phyloP scores from a whole-genome alignment of 1,140 invertebrate species.

The Amphibalanus amphitrite region DNA sequence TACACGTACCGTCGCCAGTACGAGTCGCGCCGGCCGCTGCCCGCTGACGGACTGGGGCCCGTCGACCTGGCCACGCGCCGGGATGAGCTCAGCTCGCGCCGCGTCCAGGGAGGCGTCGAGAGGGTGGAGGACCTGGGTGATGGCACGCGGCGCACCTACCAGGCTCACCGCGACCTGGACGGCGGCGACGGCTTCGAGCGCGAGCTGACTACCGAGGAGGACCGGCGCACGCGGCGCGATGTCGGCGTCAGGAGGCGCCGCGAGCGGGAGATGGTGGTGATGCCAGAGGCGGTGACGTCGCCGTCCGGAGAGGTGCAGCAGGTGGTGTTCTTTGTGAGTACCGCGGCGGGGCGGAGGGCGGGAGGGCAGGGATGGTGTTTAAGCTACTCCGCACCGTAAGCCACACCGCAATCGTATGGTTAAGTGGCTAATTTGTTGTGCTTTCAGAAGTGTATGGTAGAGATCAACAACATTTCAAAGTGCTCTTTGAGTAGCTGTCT shows the following conservation, averaged over 20 bases:
- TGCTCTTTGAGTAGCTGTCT: no score
- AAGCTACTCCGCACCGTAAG: no score
- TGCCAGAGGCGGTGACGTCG: constrained; percentile 39
- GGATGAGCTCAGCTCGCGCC: not conserved
- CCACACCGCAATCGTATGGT: no score
- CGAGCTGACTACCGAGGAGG: not conserved
- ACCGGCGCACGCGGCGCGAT: not conserved
- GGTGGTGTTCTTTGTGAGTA: constrained; percentile 53
- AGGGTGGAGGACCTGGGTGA: not conserved
- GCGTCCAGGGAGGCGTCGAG: not conserved
- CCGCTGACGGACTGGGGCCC: not conserved
- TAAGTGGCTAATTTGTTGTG: no score
- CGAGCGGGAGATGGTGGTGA: constrained; percentile 50
- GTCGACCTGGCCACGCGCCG: not conserved
- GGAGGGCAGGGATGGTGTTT: no score
- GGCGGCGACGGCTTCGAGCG: not conserved
- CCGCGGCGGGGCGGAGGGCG: constrained; percentile 2
- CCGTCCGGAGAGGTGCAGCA: constrained; percentile 19
- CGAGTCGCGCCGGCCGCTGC: not conserved
- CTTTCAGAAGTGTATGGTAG: no score
- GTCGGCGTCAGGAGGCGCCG: constrained; percentile 27
- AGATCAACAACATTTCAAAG: no score
- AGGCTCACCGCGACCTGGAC: not conserved
- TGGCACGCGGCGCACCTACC: not conserved
- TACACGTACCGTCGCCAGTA: constrained; percentile 35